These are phyloP conservation scores for Busseola fusca DNA, from an alignment of 2,888 invertebrate genomes.

Conservation along the genomic window DNA sequence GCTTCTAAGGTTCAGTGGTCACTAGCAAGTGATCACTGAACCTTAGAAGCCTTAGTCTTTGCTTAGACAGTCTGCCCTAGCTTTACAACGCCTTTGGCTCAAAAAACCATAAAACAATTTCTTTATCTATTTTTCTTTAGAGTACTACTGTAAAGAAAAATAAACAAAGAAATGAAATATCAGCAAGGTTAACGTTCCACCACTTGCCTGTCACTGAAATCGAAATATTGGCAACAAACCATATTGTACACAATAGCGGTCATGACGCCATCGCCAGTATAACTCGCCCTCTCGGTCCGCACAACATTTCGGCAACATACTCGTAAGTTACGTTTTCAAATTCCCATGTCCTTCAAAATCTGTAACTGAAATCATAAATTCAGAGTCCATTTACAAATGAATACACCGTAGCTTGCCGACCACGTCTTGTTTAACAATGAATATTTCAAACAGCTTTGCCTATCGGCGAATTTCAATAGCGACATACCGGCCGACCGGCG, in stretches of 20 bases:
- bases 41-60: not conserved
- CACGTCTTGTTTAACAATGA: slow-evolving; percentile 58
- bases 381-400: slow-evolving; percentile 52
- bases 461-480: slow-evolving; percentile 58
- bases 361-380: slow-evolving; percentile 50
- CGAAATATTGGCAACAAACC: not conserved
- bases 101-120: not conserved
- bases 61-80: not conserved
- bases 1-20: too few relatives aligned
- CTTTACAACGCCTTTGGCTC: not conserved
- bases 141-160: not conserved
- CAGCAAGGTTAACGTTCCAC: not conserved
- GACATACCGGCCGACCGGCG: slow-evolving; percentile 44
- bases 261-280: too few relatives aligned
- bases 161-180: too few relatives aligned
- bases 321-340: slow-evolving; percentile 7
- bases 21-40: not conserved
- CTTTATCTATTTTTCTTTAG: not conserved
- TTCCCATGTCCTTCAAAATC: slow-evolving; percentile 34
- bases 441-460: slow-evolving; percentile 62
- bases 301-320: not conserved
- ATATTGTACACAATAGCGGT: not conserved
- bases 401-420: slow-evolving; percentile 34
- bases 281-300: too few relatives aligned
- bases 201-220: not conserved